Conservation (phyloP, 2,888 invertebrate species). For the Apotomis turbidana region DNA sequence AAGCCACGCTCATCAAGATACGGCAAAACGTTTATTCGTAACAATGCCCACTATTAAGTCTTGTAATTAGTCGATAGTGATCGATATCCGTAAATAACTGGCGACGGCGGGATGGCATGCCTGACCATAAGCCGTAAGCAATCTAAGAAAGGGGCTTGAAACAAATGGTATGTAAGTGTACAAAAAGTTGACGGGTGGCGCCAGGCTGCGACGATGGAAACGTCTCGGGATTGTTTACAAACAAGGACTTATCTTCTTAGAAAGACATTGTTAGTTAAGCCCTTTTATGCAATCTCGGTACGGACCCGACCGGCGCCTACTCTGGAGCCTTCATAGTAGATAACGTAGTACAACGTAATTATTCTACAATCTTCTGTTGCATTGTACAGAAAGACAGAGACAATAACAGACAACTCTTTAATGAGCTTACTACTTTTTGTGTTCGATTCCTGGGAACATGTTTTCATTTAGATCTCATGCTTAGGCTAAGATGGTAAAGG, state of each 20-base stretch:
- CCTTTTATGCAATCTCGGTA: background rate
- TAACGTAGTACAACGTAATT: slow-evolving; percentile 32
- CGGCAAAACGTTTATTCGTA: slow-evolving; percentile 16
- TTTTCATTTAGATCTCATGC: slow-evolving; percentile 25
- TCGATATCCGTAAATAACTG: slow-evolving; percentile 21
- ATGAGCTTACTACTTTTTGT: slow-evolving; percentile 17
- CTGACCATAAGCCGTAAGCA: slow-evolving; percentile 33
- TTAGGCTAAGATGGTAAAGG: slow-evolving; percentile 25
- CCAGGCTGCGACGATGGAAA: slow-evolving; percentile 36
- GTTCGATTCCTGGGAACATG: slow-evolving; percentile 20
- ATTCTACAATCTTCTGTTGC: slow-evolving; percentile 29
- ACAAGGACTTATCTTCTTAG: slow-evolving; percentile 2
- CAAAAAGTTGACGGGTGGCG: slow-evolving; percentile 42
- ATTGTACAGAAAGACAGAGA: slow-evolving; percentile 21
- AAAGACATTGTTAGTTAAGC: background rate
- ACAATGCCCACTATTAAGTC: slow-evolving; percentile 22
- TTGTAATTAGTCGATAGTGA: slow-evolving; percentile 27
- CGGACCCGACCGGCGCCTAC: slow-evolving; percentile 31
- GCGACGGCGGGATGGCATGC: slow-evolving; percentile 7
- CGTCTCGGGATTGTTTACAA: slow-evolving; percentile 18
- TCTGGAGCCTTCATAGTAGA: slow-evolving; percentile 21
- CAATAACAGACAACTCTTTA: slow-evolving; percentile 25
- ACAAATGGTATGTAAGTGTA: slow-evolving; percentile 38
- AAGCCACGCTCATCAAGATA: slow-evolving; percentile 22
- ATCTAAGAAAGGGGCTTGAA: slow-evolving; percentile 31